Percentiles rank a stretch among this genome's conserved stretches.
Conservation (phyloP, 2,113 vertebrate genomes). For the Istiophorus platypterus region DNA sequence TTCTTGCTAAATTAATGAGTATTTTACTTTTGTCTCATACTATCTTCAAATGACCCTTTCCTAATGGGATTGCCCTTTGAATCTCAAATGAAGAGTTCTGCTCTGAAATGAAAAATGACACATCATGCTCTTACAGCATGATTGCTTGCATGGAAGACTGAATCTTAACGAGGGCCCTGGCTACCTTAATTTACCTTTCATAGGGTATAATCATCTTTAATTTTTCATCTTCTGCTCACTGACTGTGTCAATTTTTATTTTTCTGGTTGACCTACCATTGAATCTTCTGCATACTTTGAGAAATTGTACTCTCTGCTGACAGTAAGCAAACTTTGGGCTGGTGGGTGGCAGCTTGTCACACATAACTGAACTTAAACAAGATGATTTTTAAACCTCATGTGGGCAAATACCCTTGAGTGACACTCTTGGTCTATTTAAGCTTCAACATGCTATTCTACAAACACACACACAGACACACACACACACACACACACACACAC, state of each 20-base stretch:
- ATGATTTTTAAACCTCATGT: constrained; percentile 36
- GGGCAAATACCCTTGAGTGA: constrained; percentile 37
- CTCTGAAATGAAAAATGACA: constrained; percentile 26
- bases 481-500: not conserved
- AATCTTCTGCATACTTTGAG: constrained; percentile 24
- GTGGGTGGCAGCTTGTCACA: constrained; percentile 37
- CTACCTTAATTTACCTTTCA: constrained; percentile 29
- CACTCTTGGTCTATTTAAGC: not conserved
- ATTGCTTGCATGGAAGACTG: constrained; percentile 48
- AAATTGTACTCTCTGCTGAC: constrained; percentile 33
- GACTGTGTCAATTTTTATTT: not conserved
- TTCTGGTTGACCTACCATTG: constrained; percentile 21
- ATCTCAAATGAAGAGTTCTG: constrained; percentile 33
- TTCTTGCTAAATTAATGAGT: constrained; percentile 24
- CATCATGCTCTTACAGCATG: constrained; percentile 33
- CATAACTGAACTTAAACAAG: constrained; percentile 16
- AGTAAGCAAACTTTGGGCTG: constrained; percentile 7
- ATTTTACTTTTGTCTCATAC: constrained; percentile 14
- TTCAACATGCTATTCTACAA: constrained; percentile 9
- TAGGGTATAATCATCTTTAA: constrained; percentile 46
- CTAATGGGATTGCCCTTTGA: constrained; percentile 19
- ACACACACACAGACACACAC: not conserved
- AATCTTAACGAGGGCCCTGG: not conserved
- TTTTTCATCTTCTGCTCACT: constrained; percentile 42
- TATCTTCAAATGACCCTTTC: constrained; percentile 23